These are phyloP conservation scores for Automeris io DNA, from an alignment of 2,888 invertebrate species.

Conservation along the genomic window DNA sequence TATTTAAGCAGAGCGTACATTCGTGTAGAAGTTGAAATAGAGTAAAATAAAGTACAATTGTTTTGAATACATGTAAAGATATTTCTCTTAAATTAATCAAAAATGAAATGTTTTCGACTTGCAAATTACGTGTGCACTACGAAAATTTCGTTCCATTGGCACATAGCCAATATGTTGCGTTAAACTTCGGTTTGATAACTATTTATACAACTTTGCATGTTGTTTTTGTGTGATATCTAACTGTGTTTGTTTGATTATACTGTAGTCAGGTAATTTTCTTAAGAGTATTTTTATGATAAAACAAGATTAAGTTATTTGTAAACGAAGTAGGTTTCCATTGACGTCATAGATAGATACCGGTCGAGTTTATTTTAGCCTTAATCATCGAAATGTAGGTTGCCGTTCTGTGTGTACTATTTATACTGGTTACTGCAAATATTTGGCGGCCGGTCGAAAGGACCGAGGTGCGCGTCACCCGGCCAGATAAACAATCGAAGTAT, in stretches of 20 bases:
- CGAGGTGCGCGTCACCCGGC: conserved; percentile 41
- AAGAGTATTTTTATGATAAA: conserved; percentile 9
- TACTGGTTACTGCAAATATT: conserved; percentile 3
- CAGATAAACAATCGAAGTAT: conserved; percentile 69
- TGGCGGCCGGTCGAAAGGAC: conserved; percentile 31
- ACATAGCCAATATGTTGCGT: conserved; percentile 41
- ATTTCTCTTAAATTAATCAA: no score
- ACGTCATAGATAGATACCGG: conserved; percentile 11
- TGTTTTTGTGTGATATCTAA: conserved; percentile 46
- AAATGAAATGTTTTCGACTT: conserved; percentile 17
- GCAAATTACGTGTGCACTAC: conserved; percentile 42
- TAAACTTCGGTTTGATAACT: conserved; percentile 51
- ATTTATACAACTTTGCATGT: conserved; percentile 52
- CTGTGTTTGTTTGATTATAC: conserved; percentile 32
- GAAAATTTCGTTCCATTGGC: conserved; percentile 50
- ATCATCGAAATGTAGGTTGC: conserved; percentile 9
- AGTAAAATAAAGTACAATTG: no score
- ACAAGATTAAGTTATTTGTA: conserved; percentile 2
- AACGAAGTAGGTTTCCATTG: conserved; percentile 4
- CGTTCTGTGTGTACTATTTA: conserved; percentile 9
- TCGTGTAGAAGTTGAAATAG: no score
- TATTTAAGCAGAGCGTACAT: no score
- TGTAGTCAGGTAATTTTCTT: conserved; percentile 9
- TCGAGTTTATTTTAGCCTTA: conserved; percentile 4
- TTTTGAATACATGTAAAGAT: no score